Evolutionary conservation across 1,140 invertebrate genomes (phyloP), one percentile per base, ranked within the genome.

Genomic region (Dreissena polymorpha): DNA sequence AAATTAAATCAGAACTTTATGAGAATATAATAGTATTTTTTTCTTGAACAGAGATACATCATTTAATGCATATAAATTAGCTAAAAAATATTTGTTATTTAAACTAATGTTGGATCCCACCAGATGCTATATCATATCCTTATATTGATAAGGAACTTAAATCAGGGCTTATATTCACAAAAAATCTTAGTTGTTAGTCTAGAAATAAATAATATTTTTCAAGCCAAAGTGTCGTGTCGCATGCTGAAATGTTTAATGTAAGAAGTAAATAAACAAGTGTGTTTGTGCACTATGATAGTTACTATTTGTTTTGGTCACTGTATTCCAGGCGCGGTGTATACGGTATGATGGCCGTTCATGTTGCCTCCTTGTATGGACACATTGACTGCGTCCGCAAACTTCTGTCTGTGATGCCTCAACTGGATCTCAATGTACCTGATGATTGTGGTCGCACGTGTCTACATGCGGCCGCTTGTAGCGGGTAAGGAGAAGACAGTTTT

Each of bases 281-380:
- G 23, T n/a, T 63, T n/a, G n/a, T 63, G 18, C 10, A 63, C 6
- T 2, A 3, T 63, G 2, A 5, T 23, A 23, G 10, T n/a, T 5
- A 63, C 18, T 63, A 63, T 23, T 2, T 53, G 21, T 57, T 64
- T 29, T 12, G 14, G 13, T 51, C 21, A 79, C 18, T 73, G 23
- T 75, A 8, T 88, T 83, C 49, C 81, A 93, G 92, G 67, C 85
- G 88, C 75, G 93, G 93, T 5, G 88, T 86, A 49, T 85, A 86
- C 85, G 94, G 94, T 0, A 95, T 95, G 90, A 93, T 94, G 5
- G 94, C 95, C 8, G 92, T 95, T 23, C 95, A 95, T 89, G 94
- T 95, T 92, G 95, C 95, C 16, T 95, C 95, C 73, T 93, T 95
- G 70, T 94, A 95, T 88, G 95, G 95, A 85, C 92, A 91, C 84